phyloP scores from a whole-genome alignment of 2,888 invertebrate species.

The Cryptophagus acutangulus region DNA sequence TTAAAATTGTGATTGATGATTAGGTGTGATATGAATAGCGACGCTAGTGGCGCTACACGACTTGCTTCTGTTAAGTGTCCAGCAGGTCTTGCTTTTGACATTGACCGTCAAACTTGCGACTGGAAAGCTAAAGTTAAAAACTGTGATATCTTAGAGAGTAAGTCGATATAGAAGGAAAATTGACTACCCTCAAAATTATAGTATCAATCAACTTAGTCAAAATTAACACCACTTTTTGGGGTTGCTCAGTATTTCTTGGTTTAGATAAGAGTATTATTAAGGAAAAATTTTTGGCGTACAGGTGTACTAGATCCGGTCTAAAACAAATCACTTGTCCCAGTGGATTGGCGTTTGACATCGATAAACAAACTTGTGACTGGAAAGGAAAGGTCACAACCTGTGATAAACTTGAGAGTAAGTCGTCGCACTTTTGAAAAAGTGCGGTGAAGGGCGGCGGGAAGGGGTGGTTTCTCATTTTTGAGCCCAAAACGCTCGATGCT shows the following conservation, averaged over 20 bases:
- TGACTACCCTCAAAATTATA: slow-evolving; percentile 23
- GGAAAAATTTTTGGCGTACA: slow-evolving; percentile 47
- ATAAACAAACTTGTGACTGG: slow-evolving; percentile 98
- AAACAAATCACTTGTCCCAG: slow-evolving; percentile 96
- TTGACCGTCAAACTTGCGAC: slow-evolving; percentile 91
- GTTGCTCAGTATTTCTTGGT: slow-evolving; percentile 40
- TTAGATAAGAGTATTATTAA: slow-evolving; percentile 28
- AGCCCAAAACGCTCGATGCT: slow-evolving; percentile 21
- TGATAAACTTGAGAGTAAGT: slow-evolving; percentile 96
- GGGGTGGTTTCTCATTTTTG: slow-evolving; percentile 4
- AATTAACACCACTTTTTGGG: not conserved
- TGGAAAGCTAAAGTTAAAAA: slow-evolving; percentile 96
- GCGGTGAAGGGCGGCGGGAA: slow-evolving; percentile 31
- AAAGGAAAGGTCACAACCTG: slow-evolving; percentile 96
- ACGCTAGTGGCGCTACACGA: slow-evolving; percentile 80
- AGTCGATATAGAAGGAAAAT: slow-evolving; percentile 54
- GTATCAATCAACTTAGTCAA: not conserved
- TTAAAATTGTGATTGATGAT: slow-evolving; percentile 29
- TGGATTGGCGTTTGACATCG: slow-evolving; percentile 95
- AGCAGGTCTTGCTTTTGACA: slow-evolving; percentile 87
- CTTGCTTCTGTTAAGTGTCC: slow-evolving; percentile 87
- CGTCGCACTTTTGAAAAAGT: slow-evolving; percentile 30
- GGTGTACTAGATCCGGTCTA: slow-evolving; percentile 93
- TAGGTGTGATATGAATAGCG: slow-evolving; percentile 90
- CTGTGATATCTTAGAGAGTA: slow-evolving; percentile 91